Conservation (phyloP, 2,888 invertebrate species). For the Carcina quercana region DNA sequence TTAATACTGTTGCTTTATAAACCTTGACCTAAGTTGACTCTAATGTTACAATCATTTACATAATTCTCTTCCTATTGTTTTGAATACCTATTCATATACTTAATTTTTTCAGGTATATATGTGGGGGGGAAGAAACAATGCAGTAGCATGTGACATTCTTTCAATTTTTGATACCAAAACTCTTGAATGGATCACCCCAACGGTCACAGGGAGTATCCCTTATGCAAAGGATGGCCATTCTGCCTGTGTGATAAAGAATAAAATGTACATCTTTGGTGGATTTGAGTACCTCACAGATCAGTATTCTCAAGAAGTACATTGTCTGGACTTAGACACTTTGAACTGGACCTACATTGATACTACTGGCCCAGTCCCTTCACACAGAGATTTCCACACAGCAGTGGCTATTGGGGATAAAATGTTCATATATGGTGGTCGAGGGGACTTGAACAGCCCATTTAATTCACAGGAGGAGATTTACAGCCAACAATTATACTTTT, state of each 20-base stretch:
- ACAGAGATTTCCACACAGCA: constrained; percentile 93
- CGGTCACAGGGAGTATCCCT: constrained; percentile 81
- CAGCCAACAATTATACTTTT: constrained; percentile 82
- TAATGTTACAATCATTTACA: background rate
- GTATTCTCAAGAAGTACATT: constrained; percentile 87
- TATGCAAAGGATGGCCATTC: constrained; percentile 94
- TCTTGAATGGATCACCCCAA: constrained; percentile 79
- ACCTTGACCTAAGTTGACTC: too few species aligned
- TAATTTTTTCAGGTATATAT: constrained; percentile 77
- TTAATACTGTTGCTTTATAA: too few species aligned
- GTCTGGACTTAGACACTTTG: constrained; percentile 81
- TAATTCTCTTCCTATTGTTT: constrained; percentile 6
- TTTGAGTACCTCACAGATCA: constrained; percentile 89
- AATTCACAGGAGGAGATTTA: constrained; percentile 81
- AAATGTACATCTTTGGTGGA: constrained; percentile 94
- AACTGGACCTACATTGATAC: constrained; percentile 80
- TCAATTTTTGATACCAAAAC: constrained; percentile 87
- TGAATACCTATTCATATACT: background rate
- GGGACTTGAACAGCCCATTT: constrained; percentile 76
- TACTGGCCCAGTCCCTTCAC: constrained; percentile 78
- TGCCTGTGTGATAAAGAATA: constrained; percentile 84
- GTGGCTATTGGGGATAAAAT: constrained; percentile 84
- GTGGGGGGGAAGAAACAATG: constrained; percentile 95
- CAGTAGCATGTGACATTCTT: constrained; percentile 83
- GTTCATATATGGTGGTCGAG: constrained; percentile 94